Conservation (phyloP, 2,113 vertebrate species). For the Microcebus jonahi region DNA sequence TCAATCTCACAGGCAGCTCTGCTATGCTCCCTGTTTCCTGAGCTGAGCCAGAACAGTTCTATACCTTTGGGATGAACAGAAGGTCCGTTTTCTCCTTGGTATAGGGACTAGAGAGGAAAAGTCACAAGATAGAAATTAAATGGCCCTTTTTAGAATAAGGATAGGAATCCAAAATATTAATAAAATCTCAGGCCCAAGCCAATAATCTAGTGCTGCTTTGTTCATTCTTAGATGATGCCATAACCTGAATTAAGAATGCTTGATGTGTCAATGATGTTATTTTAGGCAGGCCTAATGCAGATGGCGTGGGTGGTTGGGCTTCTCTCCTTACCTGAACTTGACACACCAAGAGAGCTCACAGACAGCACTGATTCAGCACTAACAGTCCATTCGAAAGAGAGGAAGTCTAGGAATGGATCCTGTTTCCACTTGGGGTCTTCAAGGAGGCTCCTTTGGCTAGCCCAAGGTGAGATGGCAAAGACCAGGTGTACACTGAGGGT, state of each 20-base stretch:
- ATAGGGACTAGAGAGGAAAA: neutral
- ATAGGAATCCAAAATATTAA: neutral
- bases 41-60: neutral
- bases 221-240: neutral
- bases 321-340: slow-evolving; percentile 30
- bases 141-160: neutral
- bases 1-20: slow-evolving; percentile 46
- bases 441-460: neutral
- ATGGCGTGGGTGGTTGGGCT: neutral
- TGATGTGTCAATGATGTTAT: neutral
- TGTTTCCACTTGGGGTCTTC: neutral
- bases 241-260: slow-evolving; percentile 19
- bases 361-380: neutral
- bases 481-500: neutral
- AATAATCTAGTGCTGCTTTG: neutral
- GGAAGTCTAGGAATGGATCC: neutral
- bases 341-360: neutral
- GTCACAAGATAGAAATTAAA: neutral
- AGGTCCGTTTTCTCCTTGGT: neutral
- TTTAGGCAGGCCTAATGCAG: neutral
- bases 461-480: neutral
- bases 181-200: neutral
- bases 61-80: neutral
- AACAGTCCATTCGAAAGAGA: neutral
- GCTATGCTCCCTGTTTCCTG: slow-evolving; percentile 47